Evolutionary conservation across 92 coral and sea anemone genomes (phyloP).

Genomic region (Epizoanthus scotinus): DNA sequence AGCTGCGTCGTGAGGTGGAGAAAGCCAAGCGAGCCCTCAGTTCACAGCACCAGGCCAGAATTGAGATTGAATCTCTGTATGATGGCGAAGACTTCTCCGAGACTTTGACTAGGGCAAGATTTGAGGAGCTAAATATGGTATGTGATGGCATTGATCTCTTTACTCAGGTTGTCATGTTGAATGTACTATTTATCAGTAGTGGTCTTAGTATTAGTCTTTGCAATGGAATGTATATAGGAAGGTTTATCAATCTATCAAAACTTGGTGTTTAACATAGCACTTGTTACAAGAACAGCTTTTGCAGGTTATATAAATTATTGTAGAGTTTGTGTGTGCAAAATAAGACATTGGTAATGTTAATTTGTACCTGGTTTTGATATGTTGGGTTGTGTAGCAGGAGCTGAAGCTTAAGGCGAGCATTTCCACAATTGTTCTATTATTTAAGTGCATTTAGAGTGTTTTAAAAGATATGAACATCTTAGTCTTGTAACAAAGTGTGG

Average conservation of each 20-base stretch:
- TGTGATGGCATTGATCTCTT: slow-evolving; percentile 7
- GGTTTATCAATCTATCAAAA: neutral
- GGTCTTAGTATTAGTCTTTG: neutral
- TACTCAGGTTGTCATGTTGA: too few species aligned
- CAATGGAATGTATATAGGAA: neutral
- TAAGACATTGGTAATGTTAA: too few species aligned
- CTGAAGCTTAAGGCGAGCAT: too few species aligned
- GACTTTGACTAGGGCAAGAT: slow-evolving; percentile 92
- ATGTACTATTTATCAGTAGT: neutral
- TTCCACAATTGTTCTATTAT: too few species aligned
- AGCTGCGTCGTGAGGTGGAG: slow-evolving; percentile 98
- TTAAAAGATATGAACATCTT: too few species aligned
- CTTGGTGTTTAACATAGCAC: neutral
- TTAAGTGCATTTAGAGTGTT: too few species aligned
- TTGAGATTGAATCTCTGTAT: slow-evolving; percentile 94
- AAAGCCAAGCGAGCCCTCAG: slow-evolving; percentile 98
- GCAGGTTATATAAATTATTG: too few species aligned
- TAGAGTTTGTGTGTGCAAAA: too few species aligned
- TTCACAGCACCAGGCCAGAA: slow-evolving; percentile 97
- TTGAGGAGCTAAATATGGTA: slow-evolving; percentile 93
- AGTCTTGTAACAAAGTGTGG: too few species aligned
- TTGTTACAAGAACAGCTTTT: neutral
- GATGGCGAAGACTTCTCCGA: slow-evolving; percentile 99
- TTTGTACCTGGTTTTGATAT: too few species aligned
- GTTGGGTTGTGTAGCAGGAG: too few species aligned